Base-by-base conservation (phyloP, 2,888 invertebrate species). In the Tipula helvola region DNA sequence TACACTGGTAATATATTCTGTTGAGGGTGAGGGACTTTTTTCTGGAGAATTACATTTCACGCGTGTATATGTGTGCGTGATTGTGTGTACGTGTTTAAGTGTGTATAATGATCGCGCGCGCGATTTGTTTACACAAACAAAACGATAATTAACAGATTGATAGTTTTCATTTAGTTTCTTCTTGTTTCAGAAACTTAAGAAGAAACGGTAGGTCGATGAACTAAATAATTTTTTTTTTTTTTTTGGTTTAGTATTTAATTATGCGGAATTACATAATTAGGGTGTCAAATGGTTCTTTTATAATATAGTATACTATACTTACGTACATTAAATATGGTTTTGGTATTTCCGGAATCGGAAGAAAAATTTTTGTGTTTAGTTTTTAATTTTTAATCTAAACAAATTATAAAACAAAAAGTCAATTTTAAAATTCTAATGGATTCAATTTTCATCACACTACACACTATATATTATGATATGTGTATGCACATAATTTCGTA, bases 111-210 rank as follows among this genome's bases (percentile, higher is more conserved):
- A 71, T 71, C 71, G 71, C 71, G 71, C 71, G 71, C 71, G 71
- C 71, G 71, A 71, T 71, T 71, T 71, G 71, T 71, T 71, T 71
- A 71, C 13, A 71, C 71, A 28, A 71, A 71, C 71, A 71, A 28
- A 71, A 71, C 71, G 71, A 71, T 71, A 71, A 71, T 71, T 71
- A 71, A 71, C 71, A 71, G 71, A 71, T 71, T 71, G 71, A 71
- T 71, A 71, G 71, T 28, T 71, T 71, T 71, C 3, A 28, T 71
- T 71, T 71, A 5, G 5, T 71, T 12, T 28, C n/a, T 71, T 28
- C 28, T 71, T 18, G 18, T 71, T 71, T 28, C 10, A 7, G 28
- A 18, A 71, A 71, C 71, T 10, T 71, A 28, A 71, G 71, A 28
- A 71, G 71, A 71, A 71, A 71, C 71, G 71, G 71, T 71, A 71